Evolutionary conservation across 2,113 vertebrate species (phyloP).

Genomic region (Gymnarchus niloticus): DNA sequence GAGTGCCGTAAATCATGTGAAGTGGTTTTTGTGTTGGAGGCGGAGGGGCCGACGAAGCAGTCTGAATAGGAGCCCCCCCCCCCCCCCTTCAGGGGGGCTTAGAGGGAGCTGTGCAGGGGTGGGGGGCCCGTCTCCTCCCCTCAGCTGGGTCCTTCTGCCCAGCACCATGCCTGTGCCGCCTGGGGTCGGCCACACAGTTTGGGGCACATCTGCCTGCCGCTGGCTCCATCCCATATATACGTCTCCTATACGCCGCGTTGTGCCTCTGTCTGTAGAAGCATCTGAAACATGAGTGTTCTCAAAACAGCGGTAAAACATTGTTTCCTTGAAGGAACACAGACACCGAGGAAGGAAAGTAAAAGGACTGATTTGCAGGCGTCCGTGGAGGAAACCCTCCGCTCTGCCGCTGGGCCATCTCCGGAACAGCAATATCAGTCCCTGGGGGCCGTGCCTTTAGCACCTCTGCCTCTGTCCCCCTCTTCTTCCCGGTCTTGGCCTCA

Average conservation of each 20-base stretch:
- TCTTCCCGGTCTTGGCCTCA: neutral
- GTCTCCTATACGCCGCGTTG: too few species aligned
- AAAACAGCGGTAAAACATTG: neutral
- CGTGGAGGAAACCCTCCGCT: too few species aligned
- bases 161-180: neutral
- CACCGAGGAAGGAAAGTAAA: neutral
- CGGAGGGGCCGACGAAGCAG: neutral
- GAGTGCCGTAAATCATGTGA: neutral
- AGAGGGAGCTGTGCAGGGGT: neutral
- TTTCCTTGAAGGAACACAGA: neutral
- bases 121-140: neutral
- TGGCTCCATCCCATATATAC: too few species aligned
- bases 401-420: neutral
- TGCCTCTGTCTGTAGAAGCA: too few species aligned
- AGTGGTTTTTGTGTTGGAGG: neutral
- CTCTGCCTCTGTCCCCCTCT: neutral
- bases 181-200: neutral
- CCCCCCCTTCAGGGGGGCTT: neutral
- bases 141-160: neutral
- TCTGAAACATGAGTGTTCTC: neutral
- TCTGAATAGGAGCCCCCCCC: neutral
- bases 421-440: neutral
- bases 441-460: neutral
- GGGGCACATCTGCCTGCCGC: too few species aligned
- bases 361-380: neutral